Evolutionary conservation across 1,140 invertebrate genomes (phyloP).

Genomic region (Hypothenemus hampei): DNA sequence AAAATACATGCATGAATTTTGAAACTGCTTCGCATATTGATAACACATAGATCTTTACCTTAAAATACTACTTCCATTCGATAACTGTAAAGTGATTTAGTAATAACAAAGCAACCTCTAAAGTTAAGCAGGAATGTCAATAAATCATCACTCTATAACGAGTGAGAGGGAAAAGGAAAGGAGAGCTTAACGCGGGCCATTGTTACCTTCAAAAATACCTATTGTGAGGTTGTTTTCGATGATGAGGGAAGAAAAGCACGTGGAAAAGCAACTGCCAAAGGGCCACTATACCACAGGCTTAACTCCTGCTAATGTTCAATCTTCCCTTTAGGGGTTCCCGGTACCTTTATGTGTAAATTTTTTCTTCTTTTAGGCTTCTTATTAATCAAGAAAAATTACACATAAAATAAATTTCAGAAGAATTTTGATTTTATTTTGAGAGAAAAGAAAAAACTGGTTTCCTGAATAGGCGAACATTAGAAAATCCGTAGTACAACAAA

Average conservation of each 20-base stretch:
- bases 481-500: constrained; percentile 6
- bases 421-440: not conserved
- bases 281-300: not conserved
- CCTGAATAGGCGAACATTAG: not conserved
- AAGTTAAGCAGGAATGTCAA: constrained; percentile 34
- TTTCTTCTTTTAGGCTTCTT: not conserved
- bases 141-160: constrained; percentile 40
- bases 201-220: constrained; percentile 44
- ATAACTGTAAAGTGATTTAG: constrained; percentile 26
- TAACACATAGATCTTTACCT: constrained; percentile 15
- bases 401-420: not conserved
- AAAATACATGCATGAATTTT: too few species aligned
- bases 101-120: constrained; percentile 26
- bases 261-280: constrained; percentile 21
- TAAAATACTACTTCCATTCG: constrained; percentile 23
- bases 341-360: not conserved
- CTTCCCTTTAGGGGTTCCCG: not conserved
- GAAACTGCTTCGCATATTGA: not conserved
- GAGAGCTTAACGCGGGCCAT: constrained; percentile 37
- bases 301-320: not conserved
- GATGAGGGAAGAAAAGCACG: constrained; percentile 35
- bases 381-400: not conserved
- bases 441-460: too few species aligned
- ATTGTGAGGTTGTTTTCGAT: constrained; percentile 37
- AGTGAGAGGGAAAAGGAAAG: constrained; percentile 29